Percentiles rank a stretch among this genome's conserved stretches.
Evolutionary conservation across 2,888 invertebrate genomes (phyloP).

Genomic region (Pterostichus madidus): DNA sequence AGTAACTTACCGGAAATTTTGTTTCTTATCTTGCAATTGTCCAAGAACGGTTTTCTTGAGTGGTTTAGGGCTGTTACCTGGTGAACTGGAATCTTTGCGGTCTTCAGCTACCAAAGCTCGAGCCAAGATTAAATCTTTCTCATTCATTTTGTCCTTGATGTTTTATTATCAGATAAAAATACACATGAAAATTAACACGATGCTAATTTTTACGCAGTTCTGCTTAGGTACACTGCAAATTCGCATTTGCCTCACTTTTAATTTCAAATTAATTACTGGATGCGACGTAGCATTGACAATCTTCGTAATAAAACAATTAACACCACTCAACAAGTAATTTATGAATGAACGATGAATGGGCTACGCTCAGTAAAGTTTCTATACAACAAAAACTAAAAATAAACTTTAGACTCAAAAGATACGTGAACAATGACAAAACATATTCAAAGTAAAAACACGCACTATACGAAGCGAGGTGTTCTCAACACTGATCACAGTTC

Average conservation of each 20-base stretch:
- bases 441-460: slow-evolving; percentile 7
- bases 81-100: slow-evolving; percentile 75
- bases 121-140: slow-evolving; percentile 86
- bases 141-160: slow-evolving; percentile 80
- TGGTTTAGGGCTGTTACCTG: slow-evolving; percentile 82
- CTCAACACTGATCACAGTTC: slow-evolving; percentile 57
- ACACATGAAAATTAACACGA: slow-evolving; percentile 39
- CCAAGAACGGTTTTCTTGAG: slow-evolving; percentile 82
- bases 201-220: slow-evolving; percentile 10
- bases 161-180: slow-evolving; percentile 45
- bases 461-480: slow-evolving; percentile 9
- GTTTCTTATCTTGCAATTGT: slow-evolving; percentile 83
- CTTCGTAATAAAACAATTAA: not conserved
- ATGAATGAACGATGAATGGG: slow-evolving; percentile 33
- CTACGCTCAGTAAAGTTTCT: too few species aligned
- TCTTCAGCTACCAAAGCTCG: slow-evolving; percentile 84
- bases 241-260: too few species aligned
- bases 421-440: slow-evolving; percentile 45
- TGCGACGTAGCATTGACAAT: slow-evolving; percentile 7
- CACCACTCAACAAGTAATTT: slow-evolving; percentile 7
- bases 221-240: not conserved
- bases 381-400: slow-evolving; percentile 54
- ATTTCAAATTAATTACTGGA: not conserved
- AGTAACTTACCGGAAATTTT: slow-evolving; percentile 83
- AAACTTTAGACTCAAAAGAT: slow-evolving; percentile 38